These are phyloP conservation scores for Danaus plexippus DNA, from an alignment of 1,140 invertebrate genomes.

Conservation along the genomic window DNA sequence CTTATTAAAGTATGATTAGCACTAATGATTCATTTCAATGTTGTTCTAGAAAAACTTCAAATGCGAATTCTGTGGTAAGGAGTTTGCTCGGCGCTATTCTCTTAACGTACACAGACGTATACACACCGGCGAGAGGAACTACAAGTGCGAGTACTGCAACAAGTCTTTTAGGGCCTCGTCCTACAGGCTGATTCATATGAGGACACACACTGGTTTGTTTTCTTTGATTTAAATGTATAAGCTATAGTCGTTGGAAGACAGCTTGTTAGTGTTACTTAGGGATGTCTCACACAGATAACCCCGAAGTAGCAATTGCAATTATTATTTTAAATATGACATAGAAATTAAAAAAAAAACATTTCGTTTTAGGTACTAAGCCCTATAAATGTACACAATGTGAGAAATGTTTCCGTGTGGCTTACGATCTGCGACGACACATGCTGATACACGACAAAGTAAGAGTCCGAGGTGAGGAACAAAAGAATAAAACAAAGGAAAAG, in stretches of 20 bases:
- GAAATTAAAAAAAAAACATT: conserved; percentile 6
- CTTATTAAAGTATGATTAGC: no score
- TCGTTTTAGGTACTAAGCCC: conserved; percentile 80
- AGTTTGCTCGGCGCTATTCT: conserved; percentile 94
- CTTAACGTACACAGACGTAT: conserved; percentile 91
- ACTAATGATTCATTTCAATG: no score
- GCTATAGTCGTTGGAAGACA: no score
- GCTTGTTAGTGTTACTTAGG: no score
- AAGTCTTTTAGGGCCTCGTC: conserved; percentile 89
- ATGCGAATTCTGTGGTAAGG: conserved; percentile 93
- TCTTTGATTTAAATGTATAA: not conserved
- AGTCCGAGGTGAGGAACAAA: conserved; percentile 21
- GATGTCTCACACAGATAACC: no score
- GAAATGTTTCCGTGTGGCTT: conserved; percentile 87
- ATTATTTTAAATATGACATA: not conserved
- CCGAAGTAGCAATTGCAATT: no score
- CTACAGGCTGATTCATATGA: conserved; percentile 87
- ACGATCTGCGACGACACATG: conserved; percentile 91
- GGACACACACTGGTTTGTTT: conserved; percentile 87
- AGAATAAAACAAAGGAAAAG: conserved; percentile 21
- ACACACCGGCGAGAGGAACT: conserved; percentile 92
- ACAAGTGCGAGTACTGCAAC: conserved; percentile 87
- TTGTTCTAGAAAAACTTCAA: conserved; percentile 81
- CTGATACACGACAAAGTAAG: conserved; percentile 77
- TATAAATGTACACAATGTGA: conserved; percentile 83